phyloP scores from a whole-genome alignment of 2,113 vertebrate species.

The Piliocolobus tephrosceles region DNA sequence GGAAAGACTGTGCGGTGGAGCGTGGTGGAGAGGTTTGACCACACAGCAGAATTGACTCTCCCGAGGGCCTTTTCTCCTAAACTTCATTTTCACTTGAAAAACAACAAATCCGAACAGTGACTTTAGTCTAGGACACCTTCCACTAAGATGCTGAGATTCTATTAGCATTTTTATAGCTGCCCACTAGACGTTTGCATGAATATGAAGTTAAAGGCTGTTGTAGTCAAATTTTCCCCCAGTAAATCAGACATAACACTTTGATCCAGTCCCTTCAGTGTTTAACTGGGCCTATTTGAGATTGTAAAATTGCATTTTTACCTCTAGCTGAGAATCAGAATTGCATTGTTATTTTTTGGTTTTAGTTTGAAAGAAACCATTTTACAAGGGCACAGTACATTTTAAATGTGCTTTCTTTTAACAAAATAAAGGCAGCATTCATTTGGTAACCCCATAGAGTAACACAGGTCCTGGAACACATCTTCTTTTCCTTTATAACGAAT shows the following conservation, averaged over 20 bases:
- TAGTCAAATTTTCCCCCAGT: conserved; percentile 43
- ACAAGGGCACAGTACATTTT: background rate
- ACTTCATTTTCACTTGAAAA: conserved; percentile 51
- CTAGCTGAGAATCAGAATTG: background rate
- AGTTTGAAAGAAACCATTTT: background rate
- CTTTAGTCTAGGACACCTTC: conserved; percentile 28
- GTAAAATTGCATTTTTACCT: background rate
- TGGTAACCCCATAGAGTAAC: background rate
- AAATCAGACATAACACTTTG: conserved; percentile 15
- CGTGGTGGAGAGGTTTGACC: conserved; percentile 29
- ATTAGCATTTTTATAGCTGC: conserved; percentile 52
- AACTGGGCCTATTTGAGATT: background rate
- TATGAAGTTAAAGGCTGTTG: background rate
- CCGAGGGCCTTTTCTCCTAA: background rate
- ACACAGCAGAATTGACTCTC: conserved; percentile 37
- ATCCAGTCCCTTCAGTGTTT: background rate
- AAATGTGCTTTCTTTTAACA: background rate
- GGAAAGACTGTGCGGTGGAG: conserved; percentile 45
- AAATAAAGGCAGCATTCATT: background rate
- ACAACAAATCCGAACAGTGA: conserved; percentile 1
- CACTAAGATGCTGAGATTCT: background rate
- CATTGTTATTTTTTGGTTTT: background rate
- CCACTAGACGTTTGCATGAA: conserved; percentile 22
- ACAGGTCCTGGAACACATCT: background rate
- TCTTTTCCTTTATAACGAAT: background rate